Percentiles rank a stretch among this genome's conserved stretches.
Evolutionary conservation across 2,113 vertebrate species (phyloP).

Genomic region (Lepus europaeus): DNA sequence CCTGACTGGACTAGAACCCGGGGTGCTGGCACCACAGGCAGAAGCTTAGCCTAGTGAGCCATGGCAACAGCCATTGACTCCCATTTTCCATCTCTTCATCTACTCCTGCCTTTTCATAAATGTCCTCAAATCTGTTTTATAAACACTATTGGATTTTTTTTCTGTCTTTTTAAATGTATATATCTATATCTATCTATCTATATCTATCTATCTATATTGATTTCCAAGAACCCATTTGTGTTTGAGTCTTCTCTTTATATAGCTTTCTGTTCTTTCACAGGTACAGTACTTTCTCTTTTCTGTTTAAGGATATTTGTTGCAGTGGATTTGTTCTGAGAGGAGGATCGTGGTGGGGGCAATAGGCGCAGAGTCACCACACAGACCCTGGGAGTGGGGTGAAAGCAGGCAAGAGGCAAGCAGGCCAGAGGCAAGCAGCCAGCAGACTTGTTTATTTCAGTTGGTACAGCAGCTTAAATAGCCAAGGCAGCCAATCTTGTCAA

Average conservation of each 20-base stretch:
- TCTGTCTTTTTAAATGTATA: neutral
- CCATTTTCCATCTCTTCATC: neutral
- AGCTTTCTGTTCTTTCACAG: neutral
- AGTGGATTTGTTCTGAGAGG: too few relatives aligned
- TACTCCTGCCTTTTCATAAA: neutral
- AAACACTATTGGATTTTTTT: constrained; percentile 17
- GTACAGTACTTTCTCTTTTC: neutral
- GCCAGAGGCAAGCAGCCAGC: too few relatives aligned
- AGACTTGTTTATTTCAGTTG: too few relatives aligned
- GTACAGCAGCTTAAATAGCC: too few relatives aligned
- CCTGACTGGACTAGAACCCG: too few relatives aligned
- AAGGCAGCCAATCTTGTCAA: too few relatives aligned
- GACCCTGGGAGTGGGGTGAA: too few relatives aligned
- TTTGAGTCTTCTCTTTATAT: neutral
- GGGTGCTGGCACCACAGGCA: neutral
- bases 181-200: neutral
- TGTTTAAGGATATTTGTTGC: neutral
- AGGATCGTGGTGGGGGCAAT: too few relatives aligned
- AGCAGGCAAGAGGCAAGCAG: too few relatives aligned
- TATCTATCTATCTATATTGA: neutral
- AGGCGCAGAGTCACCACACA: too few relatives aligned
- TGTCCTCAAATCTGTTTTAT: neutral
- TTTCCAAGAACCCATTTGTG: neutral
- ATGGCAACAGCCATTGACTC: neutral
- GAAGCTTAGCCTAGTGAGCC: too few relatives aligned